These are phyloP conservation scores for Campylomormyrus numenius DNA, from an alignment of 2,113 vertebrate species.

Conservation along the genomic window DNA sequence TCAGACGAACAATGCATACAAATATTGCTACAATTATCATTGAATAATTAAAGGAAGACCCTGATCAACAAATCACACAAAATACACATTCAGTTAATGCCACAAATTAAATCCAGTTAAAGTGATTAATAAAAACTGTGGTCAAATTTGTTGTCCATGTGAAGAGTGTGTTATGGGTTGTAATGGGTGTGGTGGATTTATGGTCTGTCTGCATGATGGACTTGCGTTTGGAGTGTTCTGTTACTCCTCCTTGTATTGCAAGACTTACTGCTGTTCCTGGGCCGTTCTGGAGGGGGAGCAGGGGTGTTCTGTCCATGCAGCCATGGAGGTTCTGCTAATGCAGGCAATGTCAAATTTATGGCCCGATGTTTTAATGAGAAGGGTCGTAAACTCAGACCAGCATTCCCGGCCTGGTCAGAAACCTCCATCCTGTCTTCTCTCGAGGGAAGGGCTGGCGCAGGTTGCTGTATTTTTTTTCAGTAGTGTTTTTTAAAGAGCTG, in stretches of 20 bases:
- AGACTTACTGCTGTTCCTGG: background rate
- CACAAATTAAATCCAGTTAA: background rate
- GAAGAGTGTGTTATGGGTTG: background rate
- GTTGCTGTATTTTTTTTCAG: background rate
- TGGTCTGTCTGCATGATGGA: background rate
- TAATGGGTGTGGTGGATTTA: background rate
- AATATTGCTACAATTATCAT: background rate
- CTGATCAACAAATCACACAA: background rate
- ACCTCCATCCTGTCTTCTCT: conserved; percentile 2
- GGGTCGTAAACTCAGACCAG: background rate
- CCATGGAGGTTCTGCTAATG: background rate
- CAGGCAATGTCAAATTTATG: background rate
- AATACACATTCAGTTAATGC: background rate
- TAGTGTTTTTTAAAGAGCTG: background rate
- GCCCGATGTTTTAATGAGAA: conserved; percentile 7
- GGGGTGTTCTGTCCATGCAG: background rate
- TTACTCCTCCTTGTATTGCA: background rate
- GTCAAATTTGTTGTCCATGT: background rate
- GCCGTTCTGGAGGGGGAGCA: background rate
- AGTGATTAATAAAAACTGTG: background rate
- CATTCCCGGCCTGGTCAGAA: conserved; percentile 2
- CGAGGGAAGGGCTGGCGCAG: background rate
- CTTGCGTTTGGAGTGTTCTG: background rate
- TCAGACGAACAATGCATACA: background rate
- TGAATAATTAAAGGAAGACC: background rate